A percentile compares a stretch with the other conserved stretches of the same genome.
Conservation (phyloP, 2,797 vertebrate species). For the Epinephelus malabaricus region DNA sequence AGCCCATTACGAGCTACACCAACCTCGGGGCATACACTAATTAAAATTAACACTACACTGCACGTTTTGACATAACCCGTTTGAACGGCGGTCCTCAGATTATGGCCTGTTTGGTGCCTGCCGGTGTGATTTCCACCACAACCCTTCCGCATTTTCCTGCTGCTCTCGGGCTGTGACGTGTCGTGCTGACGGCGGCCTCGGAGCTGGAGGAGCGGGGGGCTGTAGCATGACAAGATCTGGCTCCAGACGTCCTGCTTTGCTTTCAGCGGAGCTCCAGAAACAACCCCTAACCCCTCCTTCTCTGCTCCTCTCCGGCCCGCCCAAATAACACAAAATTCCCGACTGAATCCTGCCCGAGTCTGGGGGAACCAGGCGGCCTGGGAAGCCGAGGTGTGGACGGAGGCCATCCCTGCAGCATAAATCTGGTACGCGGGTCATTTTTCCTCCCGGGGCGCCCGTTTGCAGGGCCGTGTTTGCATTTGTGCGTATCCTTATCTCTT, state of each 20-base stretch:
- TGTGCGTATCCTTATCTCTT: conserved; percentile 32
- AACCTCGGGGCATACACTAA: conserved; percentile 30
- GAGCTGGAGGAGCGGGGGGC: conserved; percentile 92
- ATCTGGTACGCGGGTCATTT: conserved; percentile 80
- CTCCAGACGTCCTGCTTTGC: conserved; percentile 83
- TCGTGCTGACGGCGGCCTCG: conserved; percentile 95
- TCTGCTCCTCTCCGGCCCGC: conserved; percentile 90
- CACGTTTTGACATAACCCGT: conserved; percentile 27
- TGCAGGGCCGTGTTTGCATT: conserved; percentile 36
- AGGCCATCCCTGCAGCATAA: conserved; percentile 84
- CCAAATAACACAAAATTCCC: conserved; percentile 87
- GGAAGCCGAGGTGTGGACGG: conserved; percentile 81
- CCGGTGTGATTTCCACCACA: conserved; percentile 85
- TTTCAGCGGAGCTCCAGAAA: conserved; percentile 87
- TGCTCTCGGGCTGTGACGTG: conserved; percentile 95
- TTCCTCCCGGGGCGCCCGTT: conserved; percentile 32
- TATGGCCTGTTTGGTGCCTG: conserved; percentile 79
- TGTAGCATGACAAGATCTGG: conserved; percentile 88
- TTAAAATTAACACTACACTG: conserved; percentile 25
- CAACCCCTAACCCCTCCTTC: conserved; percentile 92
- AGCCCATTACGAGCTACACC: neutral
- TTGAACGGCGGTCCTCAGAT: conserved; percentile 46
- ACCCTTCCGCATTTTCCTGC: conserved; percentile 95
- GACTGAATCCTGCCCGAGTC: conserved; percentile 88
- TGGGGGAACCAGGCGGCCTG: conserved; percentile 88